Base-by-base conservation (phyloP, 2,797 vertebrate genomes). In the Oryzias sinensis region DNA sequence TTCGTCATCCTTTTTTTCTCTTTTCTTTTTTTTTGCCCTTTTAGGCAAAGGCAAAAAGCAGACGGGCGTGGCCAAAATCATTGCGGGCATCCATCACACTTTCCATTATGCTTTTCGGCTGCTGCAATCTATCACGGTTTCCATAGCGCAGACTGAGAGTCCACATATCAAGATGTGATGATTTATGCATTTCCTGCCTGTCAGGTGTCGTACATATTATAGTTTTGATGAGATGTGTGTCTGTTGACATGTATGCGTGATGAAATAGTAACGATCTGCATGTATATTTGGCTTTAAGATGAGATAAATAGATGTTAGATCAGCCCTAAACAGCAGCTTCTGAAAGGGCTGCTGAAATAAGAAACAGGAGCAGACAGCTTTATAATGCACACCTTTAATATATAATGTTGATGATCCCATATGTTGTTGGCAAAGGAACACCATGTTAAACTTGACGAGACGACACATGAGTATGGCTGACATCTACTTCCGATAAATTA, bases 41-140 rank as follows among this genome's bases (percentile, higher is more conserved):
- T 37, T 37, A 37, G 33, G 33, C 59, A 49, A 14, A 14, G 55
- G 66, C 43, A 67, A 80, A 81, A 72, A 63, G 68, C 48, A 61
- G 73, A 76, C 70, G 71, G 77, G 76, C 18, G 56, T 84, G 73
- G 72, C 75, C 13, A 25, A 18, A 67, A 74, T 76, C 79, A 70
- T 52, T 70, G 56, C 50, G 48, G 49, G 47, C 81, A 87, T 88
- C 79, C 14, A 77, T 86, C 80, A 84, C 22, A 49, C 69, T 63
- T 74, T 62, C 66, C 67, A 56, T 79, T 70, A 81, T 77, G 62
- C 58, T 62, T 53, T 49, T 52, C 53, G 65, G 69, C 63, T 13
- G 65, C 69, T 59, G 53, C 63, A 74, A 77, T 83, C 68, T 43
- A 72, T 85, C 72, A 78, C 53, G 52, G 69, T 47, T 72, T 56